Conservation (phyloP, 2,113 vertebrate genomes). For the Ammodytes dubius region DNA sequence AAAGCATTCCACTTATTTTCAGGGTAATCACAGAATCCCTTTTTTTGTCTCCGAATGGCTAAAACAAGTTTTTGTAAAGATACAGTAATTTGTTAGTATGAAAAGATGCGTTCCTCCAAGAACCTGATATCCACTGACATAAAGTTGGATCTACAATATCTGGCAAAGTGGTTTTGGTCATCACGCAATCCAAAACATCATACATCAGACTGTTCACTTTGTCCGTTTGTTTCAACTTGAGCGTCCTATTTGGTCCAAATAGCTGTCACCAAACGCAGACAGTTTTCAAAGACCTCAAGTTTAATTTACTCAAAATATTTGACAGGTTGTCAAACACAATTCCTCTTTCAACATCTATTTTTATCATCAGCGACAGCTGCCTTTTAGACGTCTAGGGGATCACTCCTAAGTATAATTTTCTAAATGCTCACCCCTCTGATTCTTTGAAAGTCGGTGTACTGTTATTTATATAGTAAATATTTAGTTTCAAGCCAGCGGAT, state of each 20-base stretch:
- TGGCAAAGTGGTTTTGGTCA: not conserved
- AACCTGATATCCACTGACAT: not conserved
- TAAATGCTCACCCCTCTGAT: not conserved
- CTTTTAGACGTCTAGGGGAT: not conserved
- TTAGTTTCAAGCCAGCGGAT: not conserved
- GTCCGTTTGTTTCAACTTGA: conserved; percentile 23
- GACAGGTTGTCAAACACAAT: conserved; percentile 9
- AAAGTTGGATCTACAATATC: not conserved
- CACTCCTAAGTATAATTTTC: not conserved
- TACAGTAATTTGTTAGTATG: not conserved
- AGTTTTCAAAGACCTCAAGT: not conserved
- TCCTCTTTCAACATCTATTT: not conserved
- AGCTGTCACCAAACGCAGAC: not conserved
- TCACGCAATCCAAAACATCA: not conserved
- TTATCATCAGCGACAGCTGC: not conserved
- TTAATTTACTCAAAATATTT: not conserved
- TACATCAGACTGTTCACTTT: conserved; percentile 9
- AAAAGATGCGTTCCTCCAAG: not conserved
- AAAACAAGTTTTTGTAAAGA: not conserved
- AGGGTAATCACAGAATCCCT: not conserved
- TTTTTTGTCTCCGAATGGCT: not conserved
- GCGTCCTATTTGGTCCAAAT: not conserved
- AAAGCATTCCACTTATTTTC: too few species aligned
- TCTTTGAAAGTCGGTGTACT: not conserved
- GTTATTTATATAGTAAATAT: not conserved